phyloP scores from a whole-genome alignment of 2,888 invertebrate genomes.

The Oscheius onirici region DNA sequence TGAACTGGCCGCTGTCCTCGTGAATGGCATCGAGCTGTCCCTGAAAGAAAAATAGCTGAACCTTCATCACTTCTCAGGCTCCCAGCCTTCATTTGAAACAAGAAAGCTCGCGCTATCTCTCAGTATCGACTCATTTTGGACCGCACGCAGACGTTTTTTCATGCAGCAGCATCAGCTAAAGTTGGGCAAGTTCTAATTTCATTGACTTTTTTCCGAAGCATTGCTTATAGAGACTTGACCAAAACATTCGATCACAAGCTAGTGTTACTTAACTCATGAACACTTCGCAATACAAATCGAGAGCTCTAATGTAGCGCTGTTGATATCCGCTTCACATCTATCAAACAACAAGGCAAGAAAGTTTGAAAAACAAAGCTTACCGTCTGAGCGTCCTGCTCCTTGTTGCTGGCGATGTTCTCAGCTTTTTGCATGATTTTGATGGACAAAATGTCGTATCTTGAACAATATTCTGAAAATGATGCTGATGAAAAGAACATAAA shows the following conservation, averaged over 20 bases:
- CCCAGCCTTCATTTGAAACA: background rate
- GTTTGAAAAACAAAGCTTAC: background rate
- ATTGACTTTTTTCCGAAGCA: too few relatives aligned
- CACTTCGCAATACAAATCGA: too few relatives aligned
- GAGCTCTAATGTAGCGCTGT: too few relatives aligned
- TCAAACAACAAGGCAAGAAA: background rate
- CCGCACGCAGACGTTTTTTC: slow-evolving; percentile 20
- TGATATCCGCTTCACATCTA: background rate
- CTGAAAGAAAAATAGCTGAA: background rate
- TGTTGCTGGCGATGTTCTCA: slow-evolving; percentile 21
- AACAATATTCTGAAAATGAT: background rate
- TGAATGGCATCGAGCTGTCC: background rate
- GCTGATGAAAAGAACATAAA: background rate
- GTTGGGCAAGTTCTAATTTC: too few relatives aligned
- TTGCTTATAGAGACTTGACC: too few relatives aligned
- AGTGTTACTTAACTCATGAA: too few relatives aligned
- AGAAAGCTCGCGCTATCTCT: too few relatives aligned
- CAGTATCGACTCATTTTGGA: background rate
- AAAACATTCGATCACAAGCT: too few relatives aligned
- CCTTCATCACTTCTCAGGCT: background rate
- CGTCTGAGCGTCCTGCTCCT: slow-evolving; percentile 2
- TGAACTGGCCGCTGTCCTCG: slow-evolving; percentile 20
- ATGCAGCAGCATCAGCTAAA: background rate
- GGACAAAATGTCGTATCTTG: background rate
- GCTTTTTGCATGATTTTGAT: slow-evolving; percentile 5